These are phyloP conservation scores for Galemys pyrenaicus DNA, from an alignment of 2,113 vertebrate species.

Conservation along the genomic window DNA sequence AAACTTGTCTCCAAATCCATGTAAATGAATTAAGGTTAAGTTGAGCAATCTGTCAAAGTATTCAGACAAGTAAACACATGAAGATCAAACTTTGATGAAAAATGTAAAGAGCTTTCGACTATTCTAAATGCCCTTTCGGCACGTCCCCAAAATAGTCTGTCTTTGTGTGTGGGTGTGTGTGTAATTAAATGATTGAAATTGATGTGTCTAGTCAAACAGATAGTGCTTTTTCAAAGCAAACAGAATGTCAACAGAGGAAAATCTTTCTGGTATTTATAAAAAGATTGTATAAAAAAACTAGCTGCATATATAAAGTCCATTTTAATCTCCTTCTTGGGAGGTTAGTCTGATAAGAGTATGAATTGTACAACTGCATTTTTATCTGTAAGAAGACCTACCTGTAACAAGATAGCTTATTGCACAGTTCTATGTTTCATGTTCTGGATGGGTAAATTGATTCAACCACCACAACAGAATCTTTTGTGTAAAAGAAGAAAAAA, in stretches of 20 bases:
- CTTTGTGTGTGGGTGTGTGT: background rate
- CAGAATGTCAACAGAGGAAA: background rate
- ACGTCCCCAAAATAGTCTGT: background rate
- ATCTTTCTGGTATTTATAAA: conserved; percentile 43
- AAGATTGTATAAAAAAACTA: background rate
- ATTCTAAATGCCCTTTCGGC: background rate
- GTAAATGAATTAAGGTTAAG: conserved; percentile 19
- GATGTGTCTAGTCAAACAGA: background rate
- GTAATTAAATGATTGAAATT: conserved; percentile 42
- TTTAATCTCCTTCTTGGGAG: conserved; percentile 48
- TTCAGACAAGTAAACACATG: background rate
- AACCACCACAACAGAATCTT: background rate
- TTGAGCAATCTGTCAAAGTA: background rate
- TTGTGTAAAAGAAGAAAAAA: background rate
- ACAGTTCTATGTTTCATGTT: background rate
- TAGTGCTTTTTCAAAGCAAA: conserved; percentile 8
- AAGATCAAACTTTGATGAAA: conserved; percentile 14
- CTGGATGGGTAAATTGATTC: conserved; percentile 32
- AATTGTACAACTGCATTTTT: conserved; percentile 35
- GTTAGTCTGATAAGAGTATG: conserved; percentile 44
- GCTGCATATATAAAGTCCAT: background rate
- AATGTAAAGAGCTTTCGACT: background rate
- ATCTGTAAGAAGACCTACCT: conserved; percentile 35
- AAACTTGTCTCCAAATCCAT: background rate
- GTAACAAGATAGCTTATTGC: conserved; percentile 12